Evolutionary conservation across 2,888 invertebrate genomes (phyloP).

Genomic region (Achlya flavicornis): DNA sequence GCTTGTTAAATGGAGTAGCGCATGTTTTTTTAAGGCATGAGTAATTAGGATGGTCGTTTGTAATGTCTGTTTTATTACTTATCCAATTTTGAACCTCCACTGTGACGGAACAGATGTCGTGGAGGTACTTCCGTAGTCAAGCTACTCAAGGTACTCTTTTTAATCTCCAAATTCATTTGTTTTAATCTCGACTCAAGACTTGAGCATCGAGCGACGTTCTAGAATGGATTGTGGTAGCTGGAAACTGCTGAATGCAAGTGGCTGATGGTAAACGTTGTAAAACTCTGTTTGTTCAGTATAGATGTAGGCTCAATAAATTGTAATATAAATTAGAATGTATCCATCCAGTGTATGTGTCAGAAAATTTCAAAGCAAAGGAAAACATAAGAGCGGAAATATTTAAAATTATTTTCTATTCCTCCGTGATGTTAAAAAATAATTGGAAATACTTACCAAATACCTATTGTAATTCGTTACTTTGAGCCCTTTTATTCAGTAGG

Average conservation of each 20-base stretch:
- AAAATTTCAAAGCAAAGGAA: background rate
- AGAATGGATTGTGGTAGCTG: background rate
- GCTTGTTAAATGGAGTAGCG: conserved; percentile 16
- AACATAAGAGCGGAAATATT: background rate
- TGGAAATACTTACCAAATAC: background rate
- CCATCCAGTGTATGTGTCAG: too few species aligned
- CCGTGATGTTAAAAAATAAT: background rate
- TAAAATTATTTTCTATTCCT: background rate
- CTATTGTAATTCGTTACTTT: conserved; percentile 11
- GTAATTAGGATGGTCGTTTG: background rate
- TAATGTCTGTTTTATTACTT: background rate
- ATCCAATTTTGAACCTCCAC: background rate
- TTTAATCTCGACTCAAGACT: too few species aligned
- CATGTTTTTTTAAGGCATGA: background rate
- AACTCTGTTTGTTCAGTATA: too few species aligned
- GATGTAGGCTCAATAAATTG: too few species aligned
- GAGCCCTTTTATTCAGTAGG: conserved; percentile 7
- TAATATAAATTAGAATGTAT: too few species aligned
- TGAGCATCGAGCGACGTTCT: too few species aligned
- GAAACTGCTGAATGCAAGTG: too few species aligned
- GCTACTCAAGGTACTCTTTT: too few species aligned
- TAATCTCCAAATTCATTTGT: too few species aligned
- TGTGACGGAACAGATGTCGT: background rate
- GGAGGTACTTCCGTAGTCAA: too few species aligned
- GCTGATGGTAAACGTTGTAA: too few species aligned